Conservation (phyloP, 2,113 vertebrate genomes). For the Struthidea cinerea region DNA sequence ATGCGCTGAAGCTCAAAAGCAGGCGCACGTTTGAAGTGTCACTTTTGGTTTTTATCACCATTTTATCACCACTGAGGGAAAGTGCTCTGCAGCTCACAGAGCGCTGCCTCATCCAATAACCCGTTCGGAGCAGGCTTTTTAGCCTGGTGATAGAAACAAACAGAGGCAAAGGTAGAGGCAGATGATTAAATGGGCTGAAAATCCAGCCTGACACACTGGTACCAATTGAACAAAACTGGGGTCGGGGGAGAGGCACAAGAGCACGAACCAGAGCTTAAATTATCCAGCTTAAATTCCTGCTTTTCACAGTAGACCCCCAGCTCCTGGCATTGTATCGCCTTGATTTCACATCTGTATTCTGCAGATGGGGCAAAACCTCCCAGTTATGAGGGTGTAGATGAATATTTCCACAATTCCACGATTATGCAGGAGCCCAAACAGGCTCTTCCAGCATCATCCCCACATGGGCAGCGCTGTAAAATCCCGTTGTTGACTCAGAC, state of each 20-base stretch:
- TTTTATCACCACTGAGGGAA: conserved; percentile 53
- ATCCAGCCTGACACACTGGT: conserved; percentile 41
- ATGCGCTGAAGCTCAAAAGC: background rate
- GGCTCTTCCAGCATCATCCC: background rate
- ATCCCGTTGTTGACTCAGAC: background rate
- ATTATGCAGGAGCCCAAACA: background rate
- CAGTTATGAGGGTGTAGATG: background rate
- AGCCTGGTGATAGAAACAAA: conserved; percentile 38
- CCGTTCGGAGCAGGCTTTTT: background rate
- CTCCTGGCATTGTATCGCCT: background rate
- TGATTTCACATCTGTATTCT: background rate
- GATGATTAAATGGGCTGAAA: conserved; percentile 60
- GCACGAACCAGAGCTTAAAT: background rate
- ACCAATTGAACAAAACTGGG: conserved; percentile 13
- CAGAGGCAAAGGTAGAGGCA: conserved; percentile 13
- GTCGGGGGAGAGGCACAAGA: background rate
- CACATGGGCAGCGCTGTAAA: background rate
- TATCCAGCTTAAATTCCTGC: background rate
- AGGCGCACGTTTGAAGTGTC: conserved; percentile 49
- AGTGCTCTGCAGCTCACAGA: conserved; percentile 6
- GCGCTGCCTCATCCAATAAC: conserved; percentile 40
- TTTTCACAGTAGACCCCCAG: background rate
- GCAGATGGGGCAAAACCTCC: background rate
- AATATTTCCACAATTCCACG: background rate
- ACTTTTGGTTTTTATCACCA: conserved; percentile 59